Evolutionary conservation across 1,140 invertebrate species (phyloP).

Genomic region (Arctopsyche grandis): DNA sequence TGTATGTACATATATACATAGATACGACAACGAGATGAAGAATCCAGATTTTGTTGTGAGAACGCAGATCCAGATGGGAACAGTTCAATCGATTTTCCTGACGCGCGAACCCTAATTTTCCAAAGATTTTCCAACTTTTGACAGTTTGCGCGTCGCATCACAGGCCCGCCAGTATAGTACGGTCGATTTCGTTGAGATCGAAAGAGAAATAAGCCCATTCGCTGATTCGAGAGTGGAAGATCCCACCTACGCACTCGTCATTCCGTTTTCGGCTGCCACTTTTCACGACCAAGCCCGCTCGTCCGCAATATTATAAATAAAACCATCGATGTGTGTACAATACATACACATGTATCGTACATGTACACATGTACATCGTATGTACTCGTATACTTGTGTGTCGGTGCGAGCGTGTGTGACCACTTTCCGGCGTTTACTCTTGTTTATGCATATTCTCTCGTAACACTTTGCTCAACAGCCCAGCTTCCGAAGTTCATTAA

Average conservation of each 20-base stretch:
- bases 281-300: not conserved
- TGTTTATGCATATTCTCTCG: constrained; percentile 46
- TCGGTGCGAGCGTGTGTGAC: not conserved
- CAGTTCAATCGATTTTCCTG: too few species aligned
- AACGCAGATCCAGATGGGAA: too few species aligned
- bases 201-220: constrained; percentile 24
- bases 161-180: not conserved
- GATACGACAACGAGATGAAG: too few species aligned
- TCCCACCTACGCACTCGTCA: not conserved
- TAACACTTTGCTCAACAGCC: constrained; percentile 42
- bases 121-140: too few species aligned
- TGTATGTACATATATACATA: not conserved
- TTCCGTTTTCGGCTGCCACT: not conserved
- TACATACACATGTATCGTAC: not conserved
- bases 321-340: too few species aligned
- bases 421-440: constrained; percentile 43
- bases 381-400: not conserved
- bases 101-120: too few species aligned
- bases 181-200: constrained; percentile 26
- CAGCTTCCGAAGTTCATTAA: constrained; percentile 44
- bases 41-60: too few species aligned
- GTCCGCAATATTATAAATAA: not conserved
- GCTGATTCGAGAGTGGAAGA: constrained; percentile 10
- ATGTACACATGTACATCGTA: not conserved
- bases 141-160: too few species aligned